Percentiles rank a stretch among this genome's conserved stretches.
Conservation (phyloP, 2,888 invertebrate species). For the Mesopsocus fuscifrons region DNA sequence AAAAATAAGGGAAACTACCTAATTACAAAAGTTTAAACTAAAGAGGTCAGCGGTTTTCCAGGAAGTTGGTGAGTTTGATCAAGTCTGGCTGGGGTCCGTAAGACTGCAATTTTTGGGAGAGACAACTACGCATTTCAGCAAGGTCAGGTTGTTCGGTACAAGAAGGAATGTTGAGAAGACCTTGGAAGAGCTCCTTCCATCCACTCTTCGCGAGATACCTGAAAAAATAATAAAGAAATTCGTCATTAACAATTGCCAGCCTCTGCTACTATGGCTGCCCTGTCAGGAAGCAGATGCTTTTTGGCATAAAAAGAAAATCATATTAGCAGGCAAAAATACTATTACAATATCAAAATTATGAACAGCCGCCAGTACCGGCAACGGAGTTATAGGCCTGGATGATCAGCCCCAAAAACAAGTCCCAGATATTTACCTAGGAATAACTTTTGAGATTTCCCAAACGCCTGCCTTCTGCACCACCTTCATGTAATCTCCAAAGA, state of each 20-base stretch:
- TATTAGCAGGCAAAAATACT: too few relatives aligned
- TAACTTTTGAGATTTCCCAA: slow-evolving; percentile 50
- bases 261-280: too few relatives aligned
- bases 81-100: neutral
- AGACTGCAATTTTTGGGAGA: neutral
- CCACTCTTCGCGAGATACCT: slow-evolving; percentile 49
- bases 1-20: neutral
- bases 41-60: neutral
- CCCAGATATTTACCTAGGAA: slow-evolving; percentile 35
- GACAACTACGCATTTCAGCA: neutral
- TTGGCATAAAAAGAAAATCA: too few relatives aligned
- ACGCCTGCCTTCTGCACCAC: slow-evolving; percentile 40
- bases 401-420: neutral
- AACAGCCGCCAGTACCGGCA: too few relatives aligned
- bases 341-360: too few relatives aligned
- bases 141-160: slow-evolving; percentile 52
- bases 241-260: too few relatives aligned
- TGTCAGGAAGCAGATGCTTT: too few relatives aligned
- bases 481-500: slow-evolving; percentile 82
- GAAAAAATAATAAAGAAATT: slow-evolving; percentile 22
- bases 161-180: slow-evolving; percentile 61
- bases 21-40: neutral
- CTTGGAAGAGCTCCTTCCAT: slow-evolving; percentile 66
- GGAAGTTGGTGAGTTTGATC: neutral
- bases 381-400: too few relatives aligned